Base-by-base conservation (phyloP, 1,140 invertebrate species). In the Calephelis virginiensis region DNA sequence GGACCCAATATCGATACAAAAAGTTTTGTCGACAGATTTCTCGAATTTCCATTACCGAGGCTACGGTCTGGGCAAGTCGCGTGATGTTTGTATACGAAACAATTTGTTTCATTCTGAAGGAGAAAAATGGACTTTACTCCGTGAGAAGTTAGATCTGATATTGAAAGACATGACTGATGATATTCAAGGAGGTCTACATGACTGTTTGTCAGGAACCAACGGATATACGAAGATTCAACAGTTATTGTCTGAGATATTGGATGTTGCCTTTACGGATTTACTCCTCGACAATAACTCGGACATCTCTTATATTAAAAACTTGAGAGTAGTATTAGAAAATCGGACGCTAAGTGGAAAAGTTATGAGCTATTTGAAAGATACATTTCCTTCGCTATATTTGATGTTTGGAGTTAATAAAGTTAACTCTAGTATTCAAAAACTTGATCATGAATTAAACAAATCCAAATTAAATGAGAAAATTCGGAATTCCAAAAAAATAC, bases 11-110 rank as follows among this genome's bases (percentile, higher is more conserved):
- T 74, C 93, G 3, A 84, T 94, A 64, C 92, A 92, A 71, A 81
- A 85, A 69, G 90, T 94, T 67, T 72, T 94, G 66, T 88, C 93
- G 45, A 92, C 92, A 73, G 92, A 93, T 80, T 93, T 92, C 78
- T 85, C 85, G 61, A 79, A 91, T 83, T 93, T 93, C 82, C 80
- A 89, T 75, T 81, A 86, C 71, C 86, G 85, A 78, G 87, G 89
- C 68, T 81, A 82, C 73, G 83, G 76, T 67, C 82, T 91, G 77
- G 85, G 88, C 81, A 88, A 84, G 85, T 89, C 87, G 76, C 78
- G 74, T 79, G 89, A 91, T 86, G 82, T 86, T 88, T 91, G 87
- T 83, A 81, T 91, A 84, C 81, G 84, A 85, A 89, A 91, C 85
- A 90, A 91, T 85, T 80, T 89, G 78, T 91, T 90, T 78, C 88